Conservation (phyloP, 2,113 vertebrate genomes). For the Etheostoma cragini region DNA sequence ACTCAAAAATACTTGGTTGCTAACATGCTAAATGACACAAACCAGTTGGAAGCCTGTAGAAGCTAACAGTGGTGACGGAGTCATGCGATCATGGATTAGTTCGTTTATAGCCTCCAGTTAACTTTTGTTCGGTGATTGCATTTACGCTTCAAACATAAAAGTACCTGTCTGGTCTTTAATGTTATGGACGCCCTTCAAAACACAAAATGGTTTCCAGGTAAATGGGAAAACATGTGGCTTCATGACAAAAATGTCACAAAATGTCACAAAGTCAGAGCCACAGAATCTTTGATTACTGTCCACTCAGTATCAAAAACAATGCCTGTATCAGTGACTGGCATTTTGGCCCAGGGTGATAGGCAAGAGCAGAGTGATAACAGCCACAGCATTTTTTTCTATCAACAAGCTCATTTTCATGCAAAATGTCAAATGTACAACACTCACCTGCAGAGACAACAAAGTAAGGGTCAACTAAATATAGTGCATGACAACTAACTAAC, state of each 20-base stretch:
- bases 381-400: slow-evolving; percentile 18
- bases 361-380: slow-evolving; percentile 46
- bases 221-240: background rate
- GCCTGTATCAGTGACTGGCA: slow-evolving; percentile 59
- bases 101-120: too few species aligned
- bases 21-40: too few species aligned
- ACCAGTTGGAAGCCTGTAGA: too few species aligned
- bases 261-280: slow-evolving; percentile 65
- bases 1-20: too few species aligned
- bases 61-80: too few species aligned
- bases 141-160: too few species aligned
- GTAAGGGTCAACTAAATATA: background rate
- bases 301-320: slow-evolving; percentile 34
- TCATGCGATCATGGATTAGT: too few species aligned
- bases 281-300: slow-evolving; percentile 29
- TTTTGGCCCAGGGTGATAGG: slow-evolving; percentile 61
- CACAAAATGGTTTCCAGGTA: background rate
- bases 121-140: too few species aligned
- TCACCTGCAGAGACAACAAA: slow-evolving; percentile 24
- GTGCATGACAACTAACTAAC: background rate
- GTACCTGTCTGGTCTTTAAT: background rate
- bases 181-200: background rate
- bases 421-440: slow-evolving; percentile 59
- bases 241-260: slow-evolving; percentile 70
- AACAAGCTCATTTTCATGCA: slow-evolving; percentile 54